Evolutionary conservation across 2,888 invertebrate genomes (phyloP).

Genomic region (Trissoscelio sp.): DNA sequence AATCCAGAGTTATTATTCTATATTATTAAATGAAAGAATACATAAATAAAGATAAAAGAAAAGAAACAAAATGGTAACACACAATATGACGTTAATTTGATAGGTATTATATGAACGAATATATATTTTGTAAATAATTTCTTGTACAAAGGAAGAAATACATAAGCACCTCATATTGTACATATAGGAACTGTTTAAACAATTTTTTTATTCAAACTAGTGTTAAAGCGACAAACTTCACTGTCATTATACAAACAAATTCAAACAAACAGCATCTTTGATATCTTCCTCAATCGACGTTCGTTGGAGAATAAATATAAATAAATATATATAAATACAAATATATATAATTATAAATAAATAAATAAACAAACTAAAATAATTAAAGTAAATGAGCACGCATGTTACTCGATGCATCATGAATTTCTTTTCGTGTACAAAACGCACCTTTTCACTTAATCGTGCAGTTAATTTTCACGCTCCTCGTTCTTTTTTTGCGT

Average conservation of each 20-base stretch:
- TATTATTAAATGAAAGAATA: too few relatives aligned
- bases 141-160: conserved; percentile 80
- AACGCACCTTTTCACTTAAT: conserved; percentile 15
- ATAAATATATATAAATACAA: conserved; percentile 12
- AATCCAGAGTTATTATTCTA: conserved; percentile 79
- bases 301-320: conserved; percentile 28
- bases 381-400: conserved; percentile 28
- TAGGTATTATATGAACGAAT: conserved; percentile 82
- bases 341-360: conserved; percentile 26
- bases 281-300: conserved; percentile 71
- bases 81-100: conserved; percentile 81
- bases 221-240: conserved; percentile 73
- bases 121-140: conserved; percentile 83
- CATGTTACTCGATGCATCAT: conserved; percentile 21
- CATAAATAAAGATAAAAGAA: conserved; percentile 28
- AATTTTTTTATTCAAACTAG: conserved; percentile 80
- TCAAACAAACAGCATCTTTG: conserved; percentile 63
- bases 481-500: conserved; percentile 5
- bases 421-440: conserved; percentile 16
- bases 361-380: conserved; percentile 16
- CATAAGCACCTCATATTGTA: conserved; percentile 79
- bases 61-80: conserved; percentile 63
- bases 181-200: conserved; percentile 77
- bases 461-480: conserved; percentile 3
- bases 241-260: conserved; percentile 68